Conservation (phyloP, 1,140 invertebrate genomes). For the Bicyclus anynana region DNA sequence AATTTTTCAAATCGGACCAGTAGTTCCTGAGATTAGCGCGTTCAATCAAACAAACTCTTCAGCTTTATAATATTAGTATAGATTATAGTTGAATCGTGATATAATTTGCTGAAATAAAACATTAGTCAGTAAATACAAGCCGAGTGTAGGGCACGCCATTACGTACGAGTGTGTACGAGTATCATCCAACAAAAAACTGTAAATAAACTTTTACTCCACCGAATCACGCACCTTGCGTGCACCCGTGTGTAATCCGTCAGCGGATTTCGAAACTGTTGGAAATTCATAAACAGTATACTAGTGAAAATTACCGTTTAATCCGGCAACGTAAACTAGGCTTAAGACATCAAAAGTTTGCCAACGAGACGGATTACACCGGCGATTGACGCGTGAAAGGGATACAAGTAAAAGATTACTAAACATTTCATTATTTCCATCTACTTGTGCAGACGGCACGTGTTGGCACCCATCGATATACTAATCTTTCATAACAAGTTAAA, state of each 20-base stretch:
- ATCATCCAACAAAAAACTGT: too few species aligned
- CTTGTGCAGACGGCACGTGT: constrained; percentile 52
- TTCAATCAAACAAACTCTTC: too few species aligned
- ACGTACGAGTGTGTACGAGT: too few species aligned
- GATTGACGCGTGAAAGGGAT: constrained; percentile 18
- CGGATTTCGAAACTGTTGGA: not conserved
- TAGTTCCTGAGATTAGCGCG: too few species aligned
- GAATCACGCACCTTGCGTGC: too few species aligned
- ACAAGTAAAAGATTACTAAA: constrained; percentile 23
- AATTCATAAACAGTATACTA: not conserved
- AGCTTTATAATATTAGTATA: too few species aligned
- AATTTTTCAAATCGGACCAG: too few species aligned
- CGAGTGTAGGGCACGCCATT: too few species aligned
- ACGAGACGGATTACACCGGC: constrained; percentile 13
- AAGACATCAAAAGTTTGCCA: constrained; percentile 9
- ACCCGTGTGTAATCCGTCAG: not conserved
- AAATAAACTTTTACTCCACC: too few species aligned
- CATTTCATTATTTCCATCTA: constrained; percentile 36
- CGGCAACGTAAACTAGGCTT: not conserved
- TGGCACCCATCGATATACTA: constrained; percentile 48
- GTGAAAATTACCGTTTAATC: not conserved
- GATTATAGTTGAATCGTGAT: too few species aligned
- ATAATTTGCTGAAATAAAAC: too few species aligned
- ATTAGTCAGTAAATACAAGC: too few species aligned
- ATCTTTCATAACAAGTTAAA: constrained; percentile 59